Evolutionary conservation across 2,797 vertebrate genomes (phyloP).

Genomic region (Trematomus bernacchii): DNA sequence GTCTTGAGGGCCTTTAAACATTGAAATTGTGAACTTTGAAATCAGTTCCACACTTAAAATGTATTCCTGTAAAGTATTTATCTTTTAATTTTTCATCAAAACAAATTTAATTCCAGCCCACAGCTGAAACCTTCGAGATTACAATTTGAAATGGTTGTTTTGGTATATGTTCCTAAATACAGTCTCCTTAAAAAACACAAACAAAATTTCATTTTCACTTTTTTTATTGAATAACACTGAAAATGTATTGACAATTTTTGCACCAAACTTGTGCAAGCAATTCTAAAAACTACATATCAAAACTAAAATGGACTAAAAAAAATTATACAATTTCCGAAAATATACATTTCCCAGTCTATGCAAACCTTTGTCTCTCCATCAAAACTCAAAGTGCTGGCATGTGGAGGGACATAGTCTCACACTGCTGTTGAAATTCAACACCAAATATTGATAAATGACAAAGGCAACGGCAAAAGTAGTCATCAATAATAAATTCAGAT

Average conservation of each 20-base stretch:
- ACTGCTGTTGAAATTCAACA: constrained; percentile 50
- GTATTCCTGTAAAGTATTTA: not conserved
- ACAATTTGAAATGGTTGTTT: too few relatives aligned
- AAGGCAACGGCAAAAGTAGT: constrained; percentile 29
- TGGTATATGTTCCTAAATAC: not conserved
- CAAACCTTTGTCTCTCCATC: constrained; percentile 63
- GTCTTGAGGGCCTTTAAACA: too few relatives aligned
- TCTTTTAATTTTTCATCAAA: not conserved
- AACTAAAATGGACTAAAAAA: constrained; percentile 78
- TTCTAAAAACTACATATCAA: constrained; percentile 81
- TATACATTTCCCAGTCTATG: constrained; percentile 84
- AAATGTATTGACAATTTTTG: constrained; percentile 82
- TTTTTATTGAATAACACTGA: constrained; percentile 89
- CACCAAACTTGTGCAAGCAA: constrained; percentile 80
- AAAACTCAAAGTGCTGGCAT: constrained; percentile 54
- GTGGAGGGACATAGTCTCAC: constrained; percentile 39
- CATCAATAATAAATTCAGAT: constrained; percentile 31
- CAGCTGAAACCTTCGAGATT: not conserved
- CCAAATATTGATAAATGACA: constrained; percentile 25
- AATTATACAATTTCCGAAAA: constrained; percentile 87
- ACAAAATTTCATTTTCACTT: constrained; percentile 28
- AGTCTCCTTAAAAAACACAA: too few relatives aligned
- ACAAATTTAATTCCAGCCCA: not conserved
- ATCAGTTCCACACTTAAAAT: not conserved
- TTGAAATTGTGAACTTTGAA: not conserved